Evolutionary conservation across 2,888 invertebrate genomes (phyloP), one percentile per base, ranked within the genome.

Genomic region (Drosophila histrio): DNA sequence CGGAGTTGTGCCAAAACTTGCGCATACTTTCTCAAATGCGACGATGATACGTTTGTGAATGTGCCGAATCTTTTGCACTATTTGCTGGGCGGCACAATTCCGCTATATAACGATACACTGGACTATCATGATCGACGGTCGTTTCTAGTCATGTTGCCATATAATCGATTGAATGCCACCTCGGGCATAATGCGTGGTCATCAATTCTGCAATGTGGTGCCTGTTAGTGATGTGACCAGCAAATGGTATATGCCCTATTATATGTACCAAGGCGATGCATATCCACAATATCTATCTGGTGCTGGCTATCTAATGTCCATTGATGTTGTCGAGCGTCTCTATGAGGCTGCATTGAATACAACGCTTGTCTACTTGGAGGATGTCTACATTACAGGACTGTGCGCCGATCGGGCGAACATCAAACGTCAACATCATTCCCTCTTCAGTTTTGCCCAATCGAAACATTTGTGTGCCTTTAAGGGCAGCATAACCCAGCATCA

Each of bases 21-120:
- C 0, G 88, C 94, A 41, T 97, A 94, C 92, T 93, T 97, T 19
- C 93, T 97, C 91, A 97, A 97, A 92, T 95, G 96, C 3, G 97
- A 97, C 77, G 97, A 97, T 77, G 97, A 97, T 82, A 96, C 96
- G 92, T 97, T 96, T 89, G 94, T 97, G 1, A 96, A 97, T 91
- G 92, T 97, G 61, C 94, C 94, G n/a, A 94, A 93, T 75, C 91
- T 96, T 21, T 87, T 95, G 24, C 89, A 92, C 32, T 93, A 92
- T 52, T 86, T 94, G 17, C 90, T 91, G 6, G 91, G 92, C 28
- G 91, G 92, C 15, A 92, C 92, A 1, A 70, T 92, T 2, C 92
- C 92, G 0, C 71, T 92, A 3, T 92, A 92, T 56, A 92, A 92
- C 69, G 90, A 91, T 43, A 92, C 92, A 0, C 26, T 91, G 0